A percentile compares a stretch with the other conserved stretches of the same genome.
phyloP scores from a whole-genome alignment of 2,113 vertebrate species.

The Pollimyrus isidori region DNA sequence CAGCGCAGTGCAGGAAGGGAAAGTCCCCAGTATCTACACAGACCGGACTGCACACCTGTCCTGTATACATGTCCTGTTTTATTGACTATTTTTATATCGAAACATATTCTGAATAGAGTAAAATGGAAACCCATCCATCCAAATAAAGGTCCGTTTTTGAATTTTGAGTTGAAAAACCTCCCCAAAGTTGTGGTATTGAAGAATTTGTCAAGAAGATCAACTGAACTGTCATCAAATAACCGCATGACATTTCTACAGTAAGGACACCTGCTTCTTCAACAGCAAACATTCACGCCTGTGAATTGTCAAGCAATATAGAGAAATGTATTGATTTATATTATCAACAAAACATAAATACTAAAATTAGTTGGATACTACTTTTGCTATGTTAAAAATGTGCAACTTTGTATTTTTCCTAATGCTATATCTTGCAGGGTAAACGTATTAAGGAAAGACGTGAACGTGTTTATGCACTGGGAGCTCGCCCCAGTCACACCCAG shows the following conservation, averaged over 20 bases:
- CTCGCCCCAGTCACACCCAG: conserved; percentile 16
- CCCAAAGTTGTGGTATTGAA: background rate
- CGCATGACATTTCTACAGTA: background rate
- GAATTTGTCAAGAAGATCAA: background rate
- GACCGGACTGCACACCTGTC: background rate
- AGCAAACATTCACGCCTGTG: background rate
- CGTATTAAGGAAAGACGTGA: background rate
- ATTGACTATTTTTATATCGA: background rate
- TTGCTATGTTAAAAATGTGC: background rate
- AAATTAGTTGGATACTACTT: background rate
- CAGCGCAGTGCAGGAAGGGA: background rate
- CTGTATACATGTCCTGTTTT: background rate
- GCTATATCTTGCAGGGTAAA: background rate
- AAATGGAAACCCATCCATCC: background rate
- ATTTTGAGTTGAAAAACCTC: background rate
- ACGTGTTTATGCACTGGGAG: background rate
- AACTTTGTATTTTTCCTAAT: background rate
- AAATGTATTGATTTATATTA: background rate
- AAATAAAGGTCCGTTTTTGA: background rate
- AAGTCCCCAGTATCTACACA: background rate
- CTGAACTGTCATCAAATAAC: background rate
- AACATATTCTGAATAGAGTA: background rate
- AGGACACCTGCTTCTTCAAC: background rate
- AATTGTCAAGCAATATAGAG: background rate
- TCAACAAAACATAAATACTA: background rate